Percentiles rank a stretch among this genome's conserved stretches.
phyloP scores from a whole-genome alignment of 2,113 vertebrate genomes.

The Bambusicola thoracicus region DNA sequence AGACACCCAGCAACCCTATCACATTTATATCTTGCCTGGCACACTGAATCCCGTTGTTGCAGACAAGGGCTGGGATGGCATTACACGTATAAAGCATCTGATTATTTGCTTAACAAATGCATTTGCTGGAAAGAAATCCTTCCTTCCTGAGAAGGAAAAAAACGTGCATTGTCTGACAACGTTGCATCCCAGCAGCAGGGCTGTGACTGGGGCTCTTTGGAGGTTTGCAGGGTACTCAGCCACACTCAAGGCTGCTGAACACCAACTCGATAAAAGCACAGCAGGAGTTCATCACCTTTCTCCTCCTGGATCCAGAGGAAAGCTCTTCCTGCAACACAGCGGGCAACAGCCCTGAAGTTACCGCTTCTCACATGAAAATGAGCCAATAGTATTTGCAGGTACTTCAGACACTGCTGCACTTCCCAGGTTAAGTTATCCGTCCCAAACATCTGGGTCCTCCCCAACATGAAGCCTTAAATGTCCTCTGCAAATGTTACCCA shows the following conservation, averaged over 20 bases:
- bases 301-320: neutral
- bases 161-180: neutral
- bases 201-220: neutral
- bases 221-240: neutral
- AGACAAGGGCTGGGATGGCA: constrained; percentile 38
- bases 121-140: neutral
- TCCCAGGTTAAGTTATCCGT: neutral
- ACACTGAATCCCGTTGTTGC: neutral
- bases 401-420: neutral
- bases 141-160: neutral
- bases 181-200: neutral
- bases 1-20: neutral
- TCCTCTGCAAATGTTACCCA: neutral
- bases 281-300: neutral
- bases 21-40: neutral
- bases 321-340: neutral
- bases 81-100: neutral
- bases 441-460: neutral
- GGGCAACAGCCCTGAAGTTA: neutral
- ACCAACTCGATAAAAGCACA: neutral
- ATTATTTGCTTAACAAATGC: constrained; percentile 53
- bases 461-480: neutral
- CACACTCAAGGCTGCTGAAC: neutral
- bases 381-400: neutral
- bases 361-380: neutral